Evolutionary conservation across 2,797 vertebrate species (phyloP), one percentile per base, ranked within the genome.

Genomic region (Hemibagrus guttatus): DNA sequence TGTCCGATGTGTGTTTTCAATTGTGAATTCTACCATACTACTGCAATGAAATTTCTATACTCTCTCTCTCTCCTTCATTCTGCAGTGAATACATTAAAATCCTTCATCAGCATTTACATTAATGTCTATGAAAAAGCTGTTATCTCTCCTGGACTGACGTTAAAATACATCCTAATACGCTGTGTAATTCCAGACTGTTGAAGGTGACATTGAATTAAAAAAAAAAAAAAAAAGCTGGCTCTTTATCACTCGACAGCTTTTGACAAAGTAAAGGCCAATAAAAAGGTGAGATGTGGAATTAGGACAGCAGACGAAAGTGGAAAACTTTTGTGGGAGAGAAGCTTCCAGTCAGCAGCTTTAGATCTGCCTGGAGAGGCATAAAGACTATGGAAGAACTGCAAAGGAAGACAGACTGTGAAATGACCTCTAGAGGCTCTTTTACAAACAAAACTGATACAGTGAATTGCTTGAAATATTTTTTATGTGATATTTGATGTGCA

Each of bases 321-420:
- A 6, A 54, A 83, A 83, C 49, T 71, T 81, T 69, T 35, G 49
- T 39, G 49, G 52, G 42, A 23, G 31, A 72, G 82, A 84, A 84
- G 68, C 68, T 84, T 84, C 26, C 35, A 46, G 68, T 84, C 82
- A 84, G 66, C 82, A 84, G 82, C 82, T 84, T 84, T 42, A 84
- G 31, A 84, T 71, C 82, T 39, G 68, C 68, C 52, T 59, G 54
- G 82, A 84, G 68, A 84, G 68, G 52, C 52, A 72, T 84, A 72
- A 84, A 84, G 49, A 31, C 31, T 58, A 16, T 9, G 52, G 52
- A 84, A 56, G 28, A 28, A 58, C 17, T 56, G 64, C 28, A 16
- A 46, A 84, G 82, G 68, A 58, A 72, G 54, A 82, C 26, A 26
- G 8, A 84, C 7, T 58, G 66, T 72, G 82, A 84, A 84, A 71